phyloP scores from a whole-genome alignment of 2,113 vertebrate species.

The Peromyscus leucopus region DNA sequence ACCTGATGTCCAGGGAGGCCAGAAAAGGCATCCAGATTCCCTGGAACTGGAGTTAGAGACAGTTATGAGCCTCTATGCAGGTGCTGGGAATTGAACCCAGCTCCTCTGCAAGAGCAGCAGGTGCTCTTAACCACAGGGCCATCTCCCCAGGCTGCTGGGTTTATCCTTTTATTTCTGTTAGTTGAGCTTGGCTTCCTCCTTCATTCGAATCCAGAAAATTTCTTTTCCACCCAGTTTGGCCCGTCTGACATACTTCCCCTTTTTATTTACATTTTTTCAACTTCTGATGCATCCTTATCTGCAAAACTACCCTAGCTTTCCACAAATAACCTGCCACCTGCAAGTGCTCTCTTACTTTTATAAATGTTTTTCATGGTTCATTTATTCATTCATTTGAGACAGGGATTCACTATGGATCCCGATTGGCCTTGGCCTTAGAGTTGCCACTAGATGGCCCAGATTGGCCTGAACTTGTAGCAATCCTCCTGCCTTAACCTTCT shows the following conservation, averaged over 20 bases:
- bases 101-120: neutral
- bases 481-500: too few relatives aligned
- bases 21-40: neutral
- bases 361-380: neutral
- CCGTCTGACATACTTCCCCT: neutral
- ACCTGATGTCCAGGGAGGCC: neutral
- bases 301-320: neutral
- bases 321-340: neutral
- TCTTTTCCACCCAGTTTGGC: neutral
- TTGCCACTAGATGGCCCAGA: neutral
- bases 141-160: neutral
- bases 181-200: neutral
- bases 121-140: neutral
- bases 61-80: neutral
- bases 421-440: neutral
- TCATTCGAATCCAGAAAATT: neutral
- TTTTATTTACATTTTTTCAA: neutral
- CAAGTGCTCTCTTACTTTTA: neutral
- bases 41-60: neutral
- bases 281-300: neutral
- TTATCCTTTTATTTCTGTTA: slow-evolving; percentile 4
- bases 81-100: neutral
- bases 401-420: neutral
- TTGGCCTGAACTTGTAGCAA: neutral
- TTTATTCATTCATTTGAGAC: neutral